Evolutionary conservation across 2,888 invertebrate genomes (phyloP), one percentile per base, ranked within the genome.

Genomic region (Metellina segmentata): DNA sequence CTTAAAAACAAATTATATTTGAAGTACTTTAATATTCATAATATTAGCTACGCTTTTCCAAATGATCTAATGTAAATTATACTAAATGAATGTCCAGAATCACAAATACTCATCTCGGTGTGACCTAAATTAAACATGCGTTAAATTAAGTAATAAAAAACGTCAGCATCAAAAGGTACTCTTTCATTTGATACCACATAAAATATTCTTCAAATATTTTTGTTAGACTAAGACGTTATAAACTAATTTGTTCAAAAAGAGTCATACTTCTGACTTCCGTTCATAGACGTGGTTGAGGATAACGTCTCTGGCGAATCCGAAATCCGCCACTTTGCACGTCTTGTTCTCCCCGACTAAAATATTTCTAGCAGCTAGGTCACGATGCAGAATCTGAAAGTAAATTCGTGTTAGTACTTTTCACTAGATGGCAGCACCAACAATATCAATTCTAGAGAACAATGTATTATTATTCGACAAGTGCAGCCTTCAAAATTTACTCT

Each of bases 261-360:
- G 2, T 20, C 77, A 51, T 91, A 94, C 94, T 94, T 94, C 94
- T 20, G 95, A 94, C 85, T 95, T 95, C 74, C 95, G 92, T 93
- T 95, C 95, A 90, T 95, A 95, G 48, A 95, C 94, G 81, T 94
- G 95, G n/a, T 97, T 97, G 7, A 97, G 97, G 4, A 97, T 94
- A 0, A 96, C 95, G 95, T 96, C 96, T 89, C 97, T 96, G 13
- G 97, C 97, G 96, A 98, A 97, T 90, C 98, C 98, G 95, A 98
- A 98, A 95, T 98, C 98, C 2, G 97, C 97, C 93, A 98, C 97
- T 96, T 98, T 98, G 95, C 97, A 97, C 92, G 97, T 96, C 94
- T 97, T 97, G 95, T 97, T 97, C 95, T 97, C 97, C 94, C 97
- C 97, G 7, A 98, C 96, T 16, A 98, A 95, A 20, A 98, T 96